These are phyloP conservation scores for Drosophila meridionalis DNA, from an alignment of 2,888 invertebrate species.

Conservation along the genomic window DNA sequence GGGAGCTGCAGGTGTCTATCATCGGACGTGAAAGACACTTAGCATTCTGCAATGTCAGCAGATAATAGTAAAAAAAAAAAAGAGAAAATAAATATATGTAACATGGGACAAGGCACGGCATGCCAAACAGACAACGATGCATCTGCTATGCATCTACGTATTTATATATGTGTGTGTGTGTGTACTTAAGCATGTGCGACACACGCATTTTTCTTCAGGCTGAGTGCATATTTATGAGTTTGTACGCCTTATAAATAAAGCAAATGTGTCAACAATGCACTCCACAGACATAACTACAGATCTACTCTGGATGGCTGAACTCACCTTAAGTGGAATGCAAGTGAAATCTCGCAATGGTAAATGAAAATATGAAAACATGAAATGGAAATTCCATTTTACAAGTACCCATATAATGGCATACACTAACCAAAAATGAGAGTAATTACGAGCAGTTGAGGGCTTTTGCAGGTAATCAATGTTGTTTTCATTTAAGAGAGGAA, in stretches of 20 bases:
- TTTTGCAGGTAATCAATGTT: not conserved
- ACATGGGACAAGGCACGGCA: conserved; percentile 15
- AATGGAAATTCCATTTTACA: conserved; percentile 7
- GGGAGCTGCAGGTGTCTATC: conserved; percentile 24
- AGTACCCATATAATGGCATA: conserved; percentile 11
- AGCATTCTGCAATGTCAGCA: conserved; percentile 68
- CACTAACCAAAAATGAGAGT: conserved; percentile 11
- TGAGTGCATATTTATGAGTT: conserved; percentile 71
- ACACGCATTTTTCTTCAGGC: conserved; percentile 50
- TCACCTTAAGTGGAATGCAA: conserved; percentile 50
- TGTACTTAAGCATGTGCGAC: conserved; percentile 31
- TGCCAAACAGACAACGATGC: not conserved
- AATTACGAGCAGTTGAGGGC: not conserved
- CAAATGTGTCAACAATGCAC: conserved; percentile 78
- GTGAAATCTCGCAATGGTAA: conserved; percentile 40
- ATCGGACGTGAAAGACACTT: conserved; percentile 26
- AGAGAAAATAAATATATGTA: not conserved
- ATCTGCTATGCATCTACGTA: not conserved
- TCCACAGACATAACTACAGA: conserved; percentile 38
- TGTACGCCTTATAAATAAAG: conserved; percentile 68
- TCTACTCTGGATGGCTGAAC: conserved; percentile 28
- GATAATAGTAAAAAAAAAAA: conserved; percentile 11
- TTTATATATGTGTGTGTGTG: not conserved
- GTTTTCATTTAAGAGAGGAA: no score
- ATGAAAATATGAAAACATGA: conserved; percentile 25